Percentiles rank a stretch among this genome's conserved stretches.
phyloP scores from a whole-genome alignment of 35 echinoderm and acorn worm genomes.

The Holothuria glaberrima region DNA sequence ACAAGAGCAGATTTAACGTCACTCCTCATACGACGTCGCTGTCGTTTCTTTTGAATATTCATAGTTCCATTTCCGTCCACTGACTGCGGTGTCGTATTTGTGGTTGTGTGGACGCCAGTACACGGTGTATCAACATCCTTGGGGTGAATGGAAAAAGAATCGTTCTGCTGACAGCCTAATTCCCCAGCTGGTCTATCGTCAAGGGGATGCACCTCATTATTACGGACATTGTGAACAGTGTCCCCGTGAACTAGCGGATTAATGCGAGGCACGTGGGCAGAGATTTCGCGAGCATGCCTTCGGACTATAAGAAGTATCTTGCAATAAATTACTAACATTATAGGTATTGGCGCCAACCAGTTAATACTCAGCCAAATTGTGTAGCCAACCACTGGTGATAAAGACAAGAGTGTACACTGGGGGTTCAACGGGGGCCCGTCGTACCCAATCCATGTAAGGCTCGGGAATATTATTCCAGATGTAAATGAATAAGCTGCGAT shows the following conservation, averaged over 20 bases:
- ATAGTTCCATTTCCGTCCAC: too few relatives aligned
- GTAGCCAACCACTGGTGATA: conserved; percentile 24
- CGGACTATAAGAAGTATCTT: conserved; percentile 36
- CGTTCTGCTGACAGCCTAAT: too few relatives aligned
- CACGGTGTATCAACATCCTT: too few relatives aligned
- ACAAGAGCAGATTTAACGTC: conserved; percentile 38
- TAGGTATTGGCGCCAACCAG: conserved; percentile 42
- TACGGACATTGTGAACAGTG: too few relatives aligned
- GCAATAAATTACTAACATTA: conserved; percentile 52
- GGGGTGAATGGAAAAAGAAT: too few relatives aligned
- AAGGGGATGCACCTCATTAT: too few relatives aligned
- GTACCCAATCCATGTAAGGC: conserved; percentile 46
- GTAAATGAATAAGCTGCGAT: conserved; percentile 42
- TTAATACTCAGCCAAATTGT: conserved; percentile 26
- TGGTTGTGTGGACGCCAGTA: too few relatives aligned
- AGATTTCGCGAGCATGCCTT: conserved; percentile 33
- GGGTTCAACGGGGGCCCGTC: not conserved
- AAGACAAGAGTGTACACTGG: conserved; percentile 21
- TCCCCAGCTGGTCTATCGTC: too few relatives aligned
- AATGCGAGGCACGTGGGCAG: conserved; percentile 9
- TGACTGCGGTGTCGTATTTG: not conserved
- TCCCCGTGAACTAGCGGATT: not conserved
- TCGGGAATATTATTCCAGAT: conserved; percentile 34
- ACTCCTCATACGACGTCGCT: not conserved
- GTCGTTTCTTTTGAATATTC: not conserved